A percentile compares a stretch with the other conserved stretches of the same genome.
phyloP scores from a whole-genome alignment of 2,888 invertebrate genomes.

The Pedicia rivosa region DNA sequence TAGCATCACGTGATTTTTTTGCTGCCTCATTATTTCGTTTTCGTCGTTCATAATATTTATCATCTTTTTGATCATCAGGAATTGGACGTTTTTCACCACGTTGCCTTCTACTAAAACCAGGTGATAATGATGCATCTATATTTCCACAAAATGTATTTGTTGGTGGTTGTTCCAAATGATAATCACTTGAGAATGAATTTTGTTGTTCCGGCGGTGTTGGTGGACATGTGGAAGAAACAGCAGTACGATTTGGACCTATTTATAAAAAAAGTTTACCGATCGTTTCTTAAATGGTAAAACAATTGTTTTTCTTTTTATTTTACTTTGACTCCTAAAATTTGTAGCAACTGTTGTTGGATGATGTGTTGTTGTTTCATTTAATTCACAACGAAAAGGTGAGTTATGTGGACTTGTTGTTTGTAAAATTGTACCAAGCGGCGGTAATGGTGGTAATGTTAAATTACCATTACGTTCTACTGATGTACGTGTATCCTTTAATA shows the following conservation, averaged over 20 bases:
- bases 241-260: constrained; percentile 4
- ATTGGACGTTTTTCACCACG: constrained; percentile 76
- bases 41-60: constrained; percentile 75
- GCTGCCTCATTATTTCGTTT: constrained; percentile 82
- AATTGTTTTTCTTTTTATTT: too few species aligned
- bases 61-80: constrained; percentile 74
- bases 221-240: constrained; percentile 7
- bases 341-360: too few species aligned
- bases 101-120: constrained; percentile 31
- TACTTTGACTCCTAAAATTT: too few species aligned
- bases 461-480: constrained; percentile 6
- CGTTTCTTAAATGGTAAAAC: too few species aligned
- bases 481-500: constrained; percentile 13
- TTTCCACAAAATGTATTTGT: constrained; percentile 1
- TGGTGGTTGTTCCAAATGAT: constrained; percentile 4
- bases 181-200: constrained; percentile 5
- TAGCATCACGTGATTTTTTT: constrained; percentile 78
- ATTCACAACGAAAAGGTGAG: constrained; percentile 1
- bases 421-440: neutral
- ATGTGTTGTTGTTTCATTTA: constrained; percentile 5
- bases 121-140: neutral
- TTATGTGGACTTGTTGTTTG: neutral
- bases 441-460: constrained; percentile 9
- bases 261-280: too few species aligned
- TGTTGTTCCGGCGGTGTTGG: constrained; percentile 4